These are phyloP conservation scores for Cettia cetti DNA, from an alignment of 2,113 vertebrate genomes.

Conservation along the genomic window DNA sequence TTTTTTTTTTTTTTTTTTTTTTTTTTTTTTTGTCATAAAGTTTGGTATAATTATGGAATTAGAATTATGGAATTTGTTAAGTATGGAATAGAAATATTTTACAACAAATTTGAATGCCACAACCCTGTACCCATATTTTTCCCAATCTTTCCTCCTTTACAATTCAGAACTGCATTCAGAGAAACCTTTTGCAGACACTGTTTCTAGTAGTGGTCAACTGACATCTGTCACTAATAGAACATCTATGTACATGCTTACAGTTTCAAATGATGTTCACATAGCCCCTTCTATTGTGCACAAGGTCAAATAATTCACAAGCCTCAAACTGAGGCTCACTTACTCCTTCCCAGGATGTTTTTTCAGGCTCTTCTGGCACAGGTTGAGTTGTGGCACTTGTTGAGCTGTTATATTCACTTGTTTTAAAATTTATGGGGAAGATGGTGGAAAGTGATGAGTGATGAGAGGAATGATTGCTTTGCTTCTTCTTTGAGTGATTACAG, in stretches of 20 bases:
- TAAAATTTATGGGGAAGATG: not conserved
- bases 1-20: too few species aligned
- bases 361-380: not conserved
- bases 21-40: not conserved
- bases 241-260: not conserved
- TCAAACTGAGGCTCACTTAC: not conserved
- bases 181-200: not conserved
- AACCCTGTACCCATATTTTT: not conserved
- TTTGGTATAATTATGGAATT: not conserved
- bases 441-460: not conserved
- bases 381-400: not conserved
- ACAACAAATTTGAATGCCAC: not conserved
- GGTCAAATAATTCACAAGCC: not conserved
- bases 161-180: fast-evolving
- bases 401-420: not conserved
- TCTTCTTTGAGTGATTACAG: not conserved
- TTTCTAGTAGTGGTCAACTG: not conserved
- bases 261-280: not conserved
- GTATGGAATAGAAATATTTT: not conserved
- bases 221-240: not conserved
- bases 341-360: not conserved
- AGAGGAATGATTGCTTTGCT: not conserved
- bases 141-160: not conserved
- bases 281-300: not conserved
- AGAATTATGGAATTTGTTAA: too few species aligned